These are phyloP conservation scores for Eremophila alpestris DNA, from an alignment of 2,797 vertebrate genomes.

Conservation along the genomic window DNA sequence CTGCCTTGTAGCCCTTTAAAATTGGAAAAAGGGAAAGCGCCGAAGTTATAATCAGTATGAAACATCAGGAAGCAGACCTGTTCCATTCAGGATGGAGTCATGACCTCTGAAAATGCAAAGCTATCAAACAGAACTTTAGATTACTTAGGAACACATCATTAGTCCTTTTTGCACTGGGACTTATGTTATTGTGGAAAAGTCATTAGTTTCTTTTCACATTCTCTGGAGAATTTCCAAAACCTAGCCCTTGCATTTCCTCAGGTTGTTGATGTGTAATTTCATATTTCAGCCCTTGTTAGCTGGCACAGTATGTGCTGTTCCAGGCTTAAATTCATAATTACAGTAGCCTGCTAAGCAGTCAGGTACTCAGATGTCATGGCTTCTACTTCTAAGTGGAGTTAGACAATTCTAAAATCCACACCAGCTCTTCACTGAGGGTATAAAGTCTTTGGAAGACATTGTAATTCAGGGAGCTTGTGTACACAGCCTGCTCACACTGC, in stretches of 20 bases:
- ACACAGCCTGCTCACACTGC: background rate
- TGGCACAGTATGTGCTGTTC: background rate
- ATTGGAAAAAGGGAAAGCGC: background rate
- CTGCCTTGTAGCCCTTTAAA: background rate
- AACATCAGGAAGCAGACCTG: constrained; percentile 38
- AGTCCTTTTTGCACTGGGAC: constrained; percentile 30
- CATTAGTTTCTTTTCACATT: constrained; percentile 56
- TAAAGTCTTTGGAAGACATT: background rate
- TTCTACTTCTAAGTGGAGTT: background rate
- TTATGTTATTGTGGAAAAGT: constrained; percentile 54
- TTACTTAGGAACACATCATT: constrained; percentile 43
- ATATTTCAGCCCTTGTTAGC: background rate
- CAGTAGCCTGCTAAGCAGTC: background rate
- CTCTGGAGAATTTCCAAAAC: constrained; percentile 46
- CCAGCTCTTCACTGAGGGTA: background rate
- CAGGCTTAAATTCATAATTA: constrained; percentile 4
- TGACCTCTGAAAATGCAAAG: constrained; percentile 39
- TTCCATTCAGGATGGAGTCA: constrained; percentile 10
- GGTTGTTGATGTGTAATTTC: background rate
- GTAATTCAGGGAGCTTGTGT: background rate
- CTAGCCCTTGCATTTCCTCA: constrained; percentile 37
- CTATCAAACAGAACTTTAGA: constrained; percentile 21
- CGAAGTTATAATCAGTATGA: background rate
- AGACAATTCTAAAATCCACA: background rate
- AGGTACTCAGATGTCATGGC: background rate